These are phyloP conservation scores for Enteromius thamalakanensis DNA, from an alignment of 2,797 vertebrate genomes.

Conservation along the genomic window DNA sequence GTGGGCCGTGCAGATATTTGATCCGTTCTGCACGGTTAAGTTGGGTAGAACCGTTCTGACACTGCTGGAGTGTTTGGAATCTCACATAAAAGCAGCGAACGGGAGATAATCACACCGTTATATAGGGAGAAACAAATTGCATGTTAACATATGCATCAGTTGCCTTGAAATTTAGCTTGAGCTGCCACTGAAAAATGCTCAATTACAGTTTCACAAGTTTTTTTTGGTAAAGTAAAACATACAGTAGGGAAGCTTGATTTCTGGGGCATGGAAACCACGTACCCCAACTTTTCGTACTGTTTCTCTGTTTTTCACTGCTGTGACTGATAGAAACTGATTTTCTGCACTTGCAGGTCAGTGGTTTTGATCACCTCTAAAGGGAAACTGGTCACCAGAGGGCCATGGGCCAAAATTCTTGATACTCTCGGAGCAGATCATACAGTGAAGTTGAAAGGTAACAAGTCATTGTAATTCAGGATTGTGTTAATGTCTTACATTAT, in stretches of 20 bases:
- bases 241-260: not conserved
- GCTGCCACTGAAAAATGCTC: not conserved
- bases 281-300: not conserved
- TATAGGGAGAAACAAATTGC: not conserved
- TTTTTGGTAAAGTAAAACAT: not conserved
- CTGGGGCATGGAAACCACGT: not conserved
- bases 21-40: constrained; percentile 11
- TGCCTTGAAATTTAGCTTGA: not conserved
- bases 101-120: not conserved
- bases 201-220: not conserved
- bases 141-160: not conserved
- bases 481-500: not conserved
- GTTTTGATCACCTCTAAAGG: constrained; percentile 90
- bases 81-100: constrained; percentile 9
- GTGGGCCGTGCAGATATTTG: not conserved
- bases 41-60: not conserved
- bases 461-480: not conserved
- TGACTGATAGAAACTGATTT: constrained; percentile 3
- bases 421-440: constrained; percentile 83
- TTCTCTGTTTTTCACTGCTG: not conserved
- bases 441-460: constrained; percentile 86
- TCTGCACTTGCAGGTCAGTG: constrained; percentile 78
- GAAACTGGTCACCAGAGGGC: constrained; percentile 80
- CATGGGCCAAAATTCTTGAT: constrained; percentile 87
- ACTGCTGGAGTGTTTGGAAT: constrained; percentile 8